Percentiles rank a stretch among this genome's conserved stretches.
These are phyloP conservation scores for Synanthedon myopaeformis DNA, from an alignment of 2,888 invertebrate species.

Conservation along the genomic window DNA sequence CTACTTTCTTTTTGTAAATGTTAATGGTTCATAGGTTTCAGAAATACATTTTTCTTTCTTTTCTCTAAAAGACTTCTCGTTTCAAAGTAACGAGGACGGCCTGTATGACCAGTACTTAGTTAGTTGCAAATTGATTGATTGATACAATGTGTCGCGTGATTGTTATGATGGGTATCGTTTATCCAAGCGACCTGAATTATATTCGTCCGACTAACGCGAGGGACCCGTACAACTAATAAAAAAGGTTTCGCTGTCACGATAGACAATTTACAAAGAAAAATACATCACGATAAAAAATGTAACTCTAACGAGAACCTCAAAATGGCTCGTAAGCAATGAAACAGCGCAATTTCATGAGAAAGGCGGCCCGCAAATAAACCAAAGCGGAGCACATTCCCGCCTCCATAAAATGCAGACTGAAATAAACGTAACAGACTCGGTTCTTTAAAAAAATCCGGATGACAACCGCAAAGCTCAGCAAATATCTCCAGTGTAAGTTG, in stretches of 20 bases:
- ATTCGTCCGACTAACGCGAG: slow-evolving; percentile 9
- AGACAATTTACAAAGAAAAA: slow-evolving; percentile 48
- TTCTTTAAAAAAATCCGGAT: slow-evolving; percentile 59
- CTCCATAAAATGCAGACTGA: slow-evolving; percentile 61
- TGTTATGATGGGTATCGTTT: slow-evolving; percentile 10
- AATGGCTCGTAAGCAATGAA: slow-evolving; percentile 64
- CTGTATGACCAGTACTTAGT: slow-evolving; percentile 11
- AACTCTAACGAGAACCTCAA: slow-evolving; percentile 56
- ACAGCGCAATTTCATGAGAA: slow-evolving; percentile 65
- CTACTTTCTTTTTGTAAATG: slow-evolving; percentile 68
- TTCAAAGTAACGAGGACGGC: slow-evolving; percentile 14
- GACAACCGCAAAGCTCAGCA: slow-evolving; percentile 61
- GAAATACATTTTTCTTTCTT: slow-evolving; percentile 49
- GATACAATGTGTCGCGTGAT: slow-evolving; percentile 12
- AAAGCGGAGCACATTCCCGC: slow-evolving; percentile 63
- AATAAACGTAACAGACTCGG: slow-evolving; percentile 60
- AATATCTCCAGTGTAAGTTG: slow-evolving; percentile 61
- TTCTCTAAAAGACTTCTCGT: slow-evolving; percentile 24
- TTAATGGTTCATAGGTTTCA: slow-evolving; percentile 67
- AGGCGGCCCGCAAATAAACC: slow-evolving; percentile 64
- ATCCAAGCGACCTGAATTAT: slow-evolving; percentile 10
- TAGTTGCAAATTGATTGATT: slow-evolving; percentile 9
- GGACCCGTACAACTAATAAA: slow-evolving; percentile 24
- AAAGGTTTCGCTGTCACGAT: slow-evolving; percentile 20
- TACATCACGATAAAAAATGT: slow-evolving; percentile 55